Base-by-base conservation (phyloP, 2,797 vertebrate genomes). In the Chelidonichthys spinosus region DNA sequence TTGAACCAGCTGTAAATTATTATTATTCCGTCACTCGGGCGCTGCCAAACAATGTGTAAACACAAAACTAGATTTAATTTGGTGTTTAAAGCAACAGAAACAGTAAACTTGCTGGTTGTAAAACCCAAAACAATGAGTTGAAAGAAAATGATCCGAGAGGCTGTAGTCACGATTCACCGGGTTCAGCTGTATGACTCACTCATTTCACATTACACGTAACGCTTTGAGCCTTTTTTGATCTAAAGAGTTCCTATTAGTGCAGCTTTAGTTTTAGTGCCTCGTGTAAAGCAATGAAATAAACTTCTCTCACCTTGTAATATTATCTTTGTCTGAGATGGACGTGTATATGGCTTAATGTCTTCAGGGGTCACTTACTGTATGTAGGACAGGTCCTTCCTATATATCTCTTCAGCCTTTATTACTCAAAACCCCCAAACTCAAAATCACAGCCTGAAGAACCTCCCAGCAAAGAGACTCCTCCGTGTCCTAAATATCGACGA, bases 401-500 rank as follows among this genome's bases (percentile, higher is more conserved):
- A 53, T 42, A 11, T 15, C 4, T 36, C 39, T 66, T 59, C n/a
- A 37, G 50, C n/a, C 9, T 53, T 59, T 42, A 53, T 53, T 46
- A 59, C 42, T n/a, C 42, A 32, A 5, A 36, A 56, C 36, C 11
- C 43, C 42, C 53, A 37, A 65, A 58, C 25, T 25, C 25, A 25
- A 25, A 25, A 25, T 25, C 25, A 25, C 25, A 25, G 25, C 25
- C 42, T 53, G 43, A 4, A 35, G 46, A 63, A 49, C 17, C 4
- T 59, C 37, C 4, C 60, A 36, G 42, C 40, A 43, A 32, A 62
- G 50, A 60, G 69, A 53, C 60, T 47, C 72, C 52, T 63, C 39
- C 43, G 9, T 25, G 66, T 79, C 55, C 56, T 17, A 62, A 84
- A 63, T 56, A 84, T 76, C 15, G 6, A 79, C 66, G 78, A 87